phyloP scores from a whole-genome alignment of 2,888 invertebrate species.

The Diarsia mendica region DNA sequence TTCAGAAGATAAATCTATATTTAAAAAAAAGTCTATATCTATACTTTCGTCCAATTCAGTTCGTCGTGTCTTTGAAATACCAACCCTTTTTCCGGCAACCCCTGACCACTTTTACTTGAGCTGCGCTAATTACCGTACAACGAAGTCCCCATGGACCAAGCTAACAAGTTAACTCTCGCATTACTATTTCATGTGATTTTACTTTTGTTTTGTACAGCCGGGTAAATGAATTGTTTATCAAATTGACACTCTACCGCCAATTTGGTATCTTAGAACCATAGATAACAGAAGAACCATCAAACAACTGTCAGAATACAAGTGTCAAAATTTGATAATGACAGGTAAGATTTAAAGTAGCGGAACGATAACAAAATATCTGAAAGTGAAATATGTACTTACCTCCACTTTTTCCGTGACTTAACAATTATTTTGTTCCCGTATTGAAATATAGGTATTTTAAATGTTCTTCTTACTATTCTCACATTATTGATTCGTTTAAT shows the following conservation, averaged over 20 bases:
- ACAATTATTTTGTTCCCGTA: neutral
- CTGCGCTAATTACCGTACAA: conserved; percentile 33
- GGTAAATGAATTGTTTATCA: neutral
- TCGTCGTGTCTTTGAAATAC: conserved; percentile 28
- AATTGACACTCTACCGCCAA: neutral
- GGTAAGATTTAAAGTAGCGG: neutral
- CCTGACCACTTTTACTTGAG: conserved; percentile 45
- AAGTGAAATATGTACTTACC: neutral
- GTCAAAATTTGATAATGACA: neutral
- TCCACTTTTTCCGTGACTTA: neutral
- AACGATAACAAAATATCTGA: neutral
- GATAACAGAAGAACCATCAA: neutral
- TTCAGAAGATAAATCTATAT: conserved; percentile 4
- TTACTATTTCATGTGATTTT: conserved; percentile 46
- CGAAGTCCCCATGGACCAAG: conserved; percentile 38
- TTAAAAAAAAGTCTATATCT: neutral
- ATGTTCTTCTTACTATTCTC: neutral
- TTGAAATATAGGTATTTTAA: neutral
- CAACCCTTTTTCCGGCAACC: conserved; percentile 49
- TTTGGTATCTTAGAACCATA: neutral
- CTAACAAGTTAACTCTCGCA: conserved; percentile 25
- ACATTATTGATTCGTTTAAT: neutral
- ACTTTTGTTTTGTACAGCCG: conserved; percentile 38
- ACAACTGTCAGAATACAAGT: neutral
- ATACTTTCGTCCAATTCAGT: neutral